These are phyloP conservation scores for Zaprionus davidi DNA, from an alignment of 1,140 invertebrate species.

Conservation along the genomic window DNA sequence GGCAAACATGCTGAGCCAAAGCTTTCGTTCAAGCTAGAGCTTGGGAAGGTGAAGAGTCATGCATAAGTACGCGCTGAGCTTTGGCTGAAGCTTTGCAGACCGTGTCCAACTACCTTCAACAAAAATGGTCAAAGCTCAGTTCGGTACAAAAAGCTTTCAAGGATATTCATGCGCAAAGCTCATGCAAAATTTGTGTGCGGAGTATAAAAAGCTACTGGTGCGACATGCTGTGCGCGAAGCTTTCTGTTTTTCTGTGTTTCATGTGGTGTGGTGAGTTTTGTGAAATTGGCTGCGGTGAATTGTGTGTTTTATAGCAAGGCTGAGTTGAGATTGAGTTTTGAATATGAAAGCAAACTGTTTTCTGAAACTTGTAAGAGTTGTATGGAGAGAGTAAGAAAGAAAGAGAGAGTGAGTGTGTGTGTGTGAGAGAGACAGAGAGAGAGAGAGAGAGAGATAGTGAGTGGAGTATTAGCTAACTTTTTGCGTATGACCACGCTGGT, in stretches of 20 bases:
- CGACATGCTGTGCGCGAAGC: slow-evolving; percentile 18
- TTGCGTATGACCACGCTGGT: slow-evolving; percentile 79
- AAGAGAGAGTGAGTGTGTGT: background rate
- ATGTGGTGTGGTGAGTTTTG: background rate
- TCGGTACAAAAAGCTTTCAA: background rate
- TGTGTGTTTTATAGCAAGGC: slow-evolving; percentile 4
- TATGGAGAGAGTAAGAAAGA: background rate
- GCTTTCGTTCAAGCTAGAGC: background rate
- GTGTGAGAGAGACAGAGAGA: background rate
- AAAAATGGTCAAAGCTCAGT: background rate
- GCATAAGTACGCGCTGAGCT: background rate
- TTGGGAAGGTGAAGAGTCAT: background rate
- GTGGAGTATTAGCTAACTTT: slow-evolving; percentile 70
- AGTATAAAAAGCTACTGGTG: background rate
- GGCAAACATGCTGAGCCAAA: background rate
- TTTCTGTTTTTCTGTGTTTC: background rate
- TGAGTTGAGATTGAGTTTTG: background rate
- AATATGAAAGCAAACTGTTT: background rate
- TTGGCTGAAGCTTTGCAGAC: background rate
- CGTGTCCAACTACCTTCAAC: background rate
- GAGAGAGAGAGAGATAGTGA: background rate
- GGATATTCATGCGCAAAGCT: slow-evolving; percentile 12
- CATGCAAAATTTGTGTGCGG: slow-evolving; percentile 19
- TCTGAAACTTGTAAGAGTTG: background rate
- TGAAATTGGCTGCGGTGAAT: background rate